Evolutionary conservation across 2,113 vertebrate species (phyloP), one percentile per base, ranked within the genome.

Genomic region (Pachycephala philippinensis): DNA sequence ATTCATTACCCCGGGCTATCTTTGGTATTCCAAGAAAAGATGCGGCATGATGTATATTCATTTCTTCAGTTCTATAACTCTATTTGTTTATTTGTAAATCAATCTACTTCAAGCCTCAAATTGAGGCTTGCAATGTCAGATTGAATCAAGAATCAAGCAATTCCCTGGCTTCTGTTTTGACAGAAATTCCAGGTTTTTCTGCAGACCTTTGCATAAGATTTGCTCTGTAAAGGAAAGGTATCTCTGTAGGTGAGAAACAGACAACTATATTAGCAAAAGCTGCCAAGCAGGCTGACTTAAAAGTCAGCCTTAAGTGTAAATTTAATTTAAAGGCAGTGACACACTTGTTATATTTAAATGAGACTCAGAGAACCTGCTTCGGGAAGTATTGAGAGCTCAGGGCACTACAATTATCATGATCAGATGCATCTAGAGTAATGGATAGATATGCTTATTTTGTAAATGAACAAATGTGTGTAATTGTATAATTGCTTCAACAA

Each of bases 51-150:
- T 52, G 60, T 88, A 68, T 83, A 92, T 81, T 95, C 54, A 42
- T 96, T 94, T n/a, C 71, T 79, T 83, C 60, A 27, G 14, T 75
- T 86, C 72, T 89, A 9, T 53, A 88, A 74, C 30, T 64, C 68
- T 80, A 53, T 94, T 65, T 93, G 52, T 95, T 93, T 91, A 87
- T 78, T 91, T 91, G 77, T 91, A 95, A 94, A 90, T 89, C 76
- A 76, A 57, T 94, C 42, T 88, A 90, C 81, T 94, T 93, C 69
- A 88, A 92, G 40, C 30, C 60, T 85, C 61, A 78, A 93, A 89
- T 31, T 0, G 0, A 90, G 87, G 50, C 14, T 42, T 81, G 42
- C 16, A 28, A 35, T 84, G 87, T 87, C 82, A 92, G 63, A 68
- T 60, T 57, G 69, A 82, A 93, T 88, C 63, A 70, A 64, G 71